Percentiles rank a stretch among this genome's conserved stretches.
phyloP scores from a whole-genome alignment of 1,140 invertebrate genomes.

The Amyelois transitella region DNA sequence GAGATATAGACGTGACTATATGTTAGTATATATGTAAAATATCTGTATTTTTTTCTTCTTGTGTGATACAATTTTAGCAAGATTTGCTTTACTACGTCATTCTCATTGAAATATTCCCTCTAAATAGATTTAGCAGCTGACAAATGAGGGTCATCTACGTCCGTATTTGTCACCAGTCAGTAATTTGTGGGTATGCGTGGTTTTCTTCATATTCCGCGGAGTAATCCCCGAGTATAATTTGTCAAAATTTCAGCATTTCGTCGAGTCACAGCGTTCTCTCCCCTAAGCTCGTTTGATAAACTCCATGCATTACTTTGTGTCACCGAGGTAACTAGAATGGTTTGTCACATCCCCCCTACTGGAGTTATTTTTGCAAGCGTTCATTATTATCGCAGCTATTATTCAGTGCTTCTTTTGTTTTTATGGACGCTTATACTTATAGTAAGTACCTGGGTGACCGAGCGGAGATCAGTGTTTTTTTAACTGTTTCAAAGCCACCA shows the following conservation, averaged over 20 bases:
- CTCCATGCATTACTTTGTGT: conserved; percentile 30
- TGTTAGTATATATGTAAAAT: no score
- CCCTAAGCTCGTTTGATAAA: conserved; percentile 31
- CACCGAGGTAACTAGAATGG: conserved; percentile 11
- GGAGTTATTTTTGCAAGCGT: neutral
- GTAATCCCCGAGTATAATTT: conserved; percentile 42
- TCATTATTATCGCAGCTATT: neutral
- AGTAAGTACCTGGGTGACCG: no score
- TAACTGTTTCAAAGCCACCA: no score
- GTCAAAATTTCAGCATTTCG: conserved; percentile 43
- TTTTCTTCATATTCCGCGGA: conserved; percentile 44
- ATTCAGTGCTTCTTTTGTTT: neutral
- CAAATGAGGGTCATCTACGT: conserved; percentile 32
- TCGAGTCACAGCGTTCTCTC: conserved; percentile 13
- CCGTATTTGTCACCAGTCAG: conserved; percentile 39
- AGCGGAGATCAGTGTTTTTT: no score
- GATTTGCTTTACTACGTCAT: neutral
- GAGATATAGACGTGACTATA: no score
- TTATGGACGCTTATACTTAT: neutral
- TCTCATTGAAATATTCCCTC: neutral
- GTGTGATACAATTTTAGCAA: no score
- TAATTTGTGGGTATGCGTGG: conserved; percentile 44
- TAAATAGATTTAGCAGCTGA: conserved; percentile 30
- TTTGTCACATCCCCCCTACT: conserved; percentile 7
- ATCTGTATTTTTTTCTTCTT: no score